Base-by-base conservation (phyloP, 2,113 vertebrate genomes). In the Rana temporaria region DNA sequence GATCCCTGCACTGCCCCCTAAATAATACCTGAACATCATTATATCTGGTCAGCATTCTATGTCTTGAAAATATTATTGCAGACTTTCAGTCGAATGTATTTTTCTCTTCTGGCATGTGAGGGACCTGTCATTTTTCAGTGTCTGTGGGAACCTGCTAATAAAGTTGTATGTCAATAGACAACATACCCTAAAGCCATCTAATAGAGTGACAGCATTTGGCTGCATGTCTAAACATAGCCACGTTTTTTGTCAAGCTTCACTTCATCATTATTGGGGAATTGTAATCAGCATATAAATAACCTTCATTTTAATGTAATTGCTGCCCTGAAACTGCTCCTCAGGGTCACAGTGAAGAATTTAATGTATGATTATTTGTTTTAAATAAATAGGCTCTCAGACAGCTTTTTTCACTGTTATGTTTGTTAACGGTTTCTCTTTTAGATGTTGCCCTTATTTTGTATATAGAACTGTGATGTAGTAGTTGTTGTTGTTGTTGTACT, bases 221-320 rank as follows among this genome's bases (percentile, higher is more conserved):
- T 89, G 66, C 79, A 79, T 87, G 87, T 87, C 88, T 90, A 88
- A 57, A 84, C 73, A 30, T 1, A 15, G 70, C 86, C 87, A 76
- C 78, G 63, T 87, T 81, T 89, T 88, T 86, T 91, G 89, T 88
- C 86, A 90, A 87, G 85, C 88, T 85, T 90, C 88, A 86, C 90
- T 81, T 79, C 85, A 87, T 90, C 88, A 81, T 92, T 93, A 89
- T 76, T 74, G 59, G 55, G 86, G 84, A 88, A 84, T 59, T 52
- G 76, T 85, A 64, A 79, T 69, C 77, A 79, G 65, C 77, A 68
- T 79, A 69, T 79, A 59, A 79, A 79, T 79, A 69, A 79, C 77
- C 77, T 79, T 69, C 65, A 79, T 69, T 79, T 79, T 42, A 79
- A 57, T 59, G 77, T 79, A 68, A 79, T 79, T 69, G 77, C 65